phyloP scores from a whole-genome alignment of 2,888 invertebrate species.

The Timema cristinae region DNA sequence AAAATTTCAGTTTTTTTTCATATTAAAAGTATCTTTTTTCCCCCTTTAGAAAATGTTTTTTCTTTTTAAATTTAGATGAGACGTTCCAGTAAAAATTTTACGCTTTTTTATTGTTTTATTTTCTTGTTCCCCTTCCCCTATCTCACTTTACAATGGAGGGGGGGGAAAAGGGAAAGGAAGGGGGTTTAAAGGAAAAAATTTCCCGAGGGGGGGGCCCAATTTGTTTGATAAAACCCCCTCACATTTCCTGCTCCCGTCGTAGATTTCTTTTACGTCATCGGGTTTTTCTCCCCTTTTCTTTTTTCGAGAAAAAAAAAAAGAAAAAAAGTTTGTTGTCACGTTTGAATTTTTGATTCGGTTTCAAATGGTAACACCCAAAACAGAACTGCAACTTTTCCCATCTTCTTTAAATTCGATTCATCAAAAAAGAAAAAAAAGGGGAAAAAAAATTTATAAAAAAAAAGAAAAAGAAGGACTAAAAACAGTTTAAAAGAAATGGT shows the following conservation, averaged over 20 bases:
- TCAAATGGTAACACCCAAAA: slow-evolving; percentile 31
- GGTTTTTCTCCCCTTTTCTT: slow-evolving; percentile 4
- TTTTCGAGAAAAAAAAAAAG: slow-evolving; percentile 16
- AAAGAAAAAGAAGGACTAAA: slow-evolving; percentile 1
- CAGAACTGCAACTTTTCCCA: slow-evolving; percentile 25
- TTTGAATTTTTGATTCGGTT: slow-evolving; percentile 32
- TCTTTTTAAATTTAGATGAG: slow-evolving; percentile 6
- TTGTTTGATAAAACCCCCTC: slow-evolving; percentile 20
- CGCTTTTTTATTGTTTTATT: background rate
- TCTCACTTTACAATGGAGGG: background rate
- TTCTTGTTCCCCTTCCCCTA: slow-evolving; percentile 12
- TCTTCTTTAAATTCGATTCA: slow-evolving; percentile 30
- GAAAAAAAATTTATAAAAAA: background rate
- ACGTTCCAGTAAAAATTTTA: background rate
- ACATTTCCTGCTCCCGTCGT: slow-evolving; percentile 13
- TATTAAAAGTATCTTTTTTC: no score
- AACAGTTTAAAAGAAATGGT: slow-evolving; percentile 21
- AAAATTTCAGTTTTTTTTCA: no score
- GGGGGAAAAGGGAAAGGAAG: slow-evolving; percentile 3
- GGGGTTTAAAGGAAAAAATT: background rate
- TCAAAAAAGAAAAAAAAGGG: slow-evolving; percentile 17
- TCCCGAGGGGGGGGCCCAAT: slow-evolving; percentile 16
- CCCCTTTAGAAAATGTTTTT: no score
- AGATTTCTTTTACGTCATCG: slow-evolving; percentile 28
- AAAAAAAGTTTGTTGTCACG: slow-evolving; percentile 31